Conservation (phyloP, 2,888 invertebrate genomes). For the Scotopteryx bipunctaria region DNA sequence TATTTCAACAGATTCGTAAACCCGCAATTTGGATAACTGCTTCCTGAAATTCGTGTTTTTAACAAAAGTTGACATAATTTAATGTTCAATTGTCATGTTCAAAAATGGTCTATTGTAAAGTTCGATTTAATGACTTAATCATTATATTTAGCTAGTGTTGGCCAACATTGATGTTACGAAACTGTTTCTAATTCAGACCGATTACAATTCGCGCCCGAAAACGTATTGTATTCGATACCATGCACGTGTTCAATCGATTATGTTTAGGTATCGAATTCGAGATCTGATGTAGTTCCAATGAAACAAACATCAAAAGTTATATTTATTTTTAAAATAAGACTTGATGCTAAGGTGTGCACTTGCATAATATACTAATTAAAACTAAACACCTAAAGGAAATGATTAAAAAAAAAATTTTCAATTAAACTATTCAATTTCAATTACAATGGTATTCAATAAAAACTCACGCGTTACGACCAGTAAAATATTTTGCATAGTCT, state of each 20-base stretch:
- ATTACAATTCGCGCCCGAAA: constrained; percentile 42
- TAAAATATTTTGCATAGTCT: constrained; percentile 28
- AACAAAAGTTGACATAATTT: background rate
- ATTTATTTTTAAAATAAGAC: background rate
- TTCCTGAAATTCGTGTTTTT: background rate
- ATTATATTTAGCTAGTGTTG: constrained; percentile 5
- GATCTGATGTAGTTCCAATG: constrained; percentile 41
- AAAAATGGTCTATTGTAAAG: background rate
- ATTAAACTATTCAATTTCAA: constrained; percentile 5
- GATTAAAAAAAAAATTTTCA: background rate
- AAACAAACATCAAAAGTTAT: background rate
- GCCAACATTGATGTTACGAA: constrained; percentile 34
- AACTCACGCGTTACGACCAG: constrained; percentile 20
- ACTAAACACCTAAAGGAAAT: background rate
- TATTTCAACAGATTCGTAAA: background rate
- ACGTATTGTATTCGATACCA: constrained; percentile 64
- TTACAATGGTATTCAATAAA: constrained; percentile 24
- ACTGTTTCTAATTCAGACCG: constrained; percentile 46
- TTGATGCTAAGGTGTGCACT: no score
- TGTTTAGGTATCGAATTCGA: constrained; percentile 71
- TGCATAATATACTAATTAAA: no score
- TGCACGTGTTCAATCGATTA: constrained; percentile 78
- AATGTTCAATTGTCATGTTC: no score
- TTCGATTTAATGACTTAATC: background rate
- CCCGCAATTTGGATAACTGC: background rate